phyloP scores from a whole-genome alignment of 2,797 vertebrate genomes.

The Sebastes vulpes region DNA sequence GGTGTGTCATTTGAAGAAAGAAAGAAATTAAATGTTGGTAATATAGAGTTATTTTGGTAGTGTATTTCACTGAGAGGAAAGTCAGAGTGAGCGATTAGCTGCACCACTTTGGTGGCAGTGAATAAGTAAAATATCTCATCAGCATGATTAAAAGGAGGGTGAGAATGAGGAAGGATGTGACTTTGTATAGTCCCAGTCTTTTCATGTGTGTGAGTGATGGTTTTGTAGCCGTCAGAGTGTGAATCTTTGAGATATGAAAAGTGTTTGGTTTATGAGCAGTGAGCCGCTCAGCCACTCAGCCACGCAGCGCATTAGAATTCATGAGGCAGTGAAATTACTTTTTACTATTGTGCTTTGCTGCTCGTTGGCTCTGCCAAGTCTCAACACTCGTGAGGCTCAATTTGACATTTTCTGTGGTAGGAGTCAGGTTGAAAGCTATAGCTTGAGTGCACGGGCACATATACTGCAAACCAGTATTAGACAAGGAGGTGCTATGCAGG shows the following conservation, averaged over 20 bases:
- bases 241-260: conserved; percentile 9
- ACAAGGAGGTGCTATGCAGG: neutral
- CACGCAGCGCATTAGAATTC: conserved; percentile 13
- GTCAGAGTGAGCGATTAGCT: neutral
- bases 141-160: neutral
- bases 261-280: conserved; percentile 17
- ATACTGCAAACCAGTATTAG: neutral
- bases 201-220: neutral
- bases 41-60: neutral
- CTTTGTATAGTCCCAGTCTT: neutral
- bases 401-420: conserved; percentile 35
- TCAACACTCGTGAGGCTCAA: conserved; percentile 29
- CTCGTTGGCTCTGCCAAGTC: conserved; percentile 27
- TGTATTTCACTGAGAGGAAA: neutral
- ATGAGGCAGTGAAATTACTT: conserved; percentile 40
- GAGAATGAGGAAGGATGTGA: neutral
- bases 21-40: neutral
- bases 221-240: neutral
- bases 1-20: neutral
- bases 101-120: neutral
- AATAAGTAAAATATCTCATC: conserved; percentile 17
- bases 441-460: neutral
- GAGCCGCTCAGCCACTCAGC: neutral
- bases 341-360: conserved; percentile 30
- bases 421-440: conserved; percentile 16